Base-by-base conservation (phyloP, 23 tunicate species). In the Corella eumyota region DNA sequence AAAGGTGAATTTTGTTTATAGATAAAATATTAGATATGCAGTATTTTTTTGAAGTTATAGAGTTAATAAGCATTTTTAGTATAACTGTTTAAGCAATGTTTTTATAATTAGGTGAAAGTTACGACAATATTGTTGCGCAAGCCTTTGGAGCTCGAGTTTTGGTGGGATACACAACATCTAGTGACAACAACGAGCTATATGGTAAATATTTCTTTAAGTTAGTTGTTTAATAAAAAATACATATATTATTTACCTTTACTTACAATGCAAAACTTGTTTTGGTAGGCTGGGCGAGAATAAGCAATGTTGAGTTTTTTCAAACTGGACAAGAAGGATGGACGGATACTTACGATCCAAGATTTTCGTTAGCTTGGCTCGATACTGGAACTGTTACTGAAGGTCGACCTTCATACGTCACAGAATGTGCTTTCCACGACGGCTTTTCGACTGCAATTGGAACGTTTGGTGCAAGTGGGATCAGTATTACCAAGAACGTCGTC, bases 321-420 rank as follows among this genome's bases (percentile, higher is more conserved):
- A 74, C 78, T 49, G 98, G 98, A 33, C 98, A 91, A 31, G 90
- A 81, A 29, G 98, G 98, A n/a, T 91, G 65, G 57, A 72, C 98
- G 49, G 98, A 91, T 32, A 29, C 54, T 9, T 63, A 32, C 24
- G 98, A 91, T 45, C 98, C 98, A 1, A 35, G 98, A 30, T 91
- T 64, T 38, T 62, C 92, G 0, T 38, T 91, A n/a, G 85, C 71
- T 25, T 91, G 69, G 70, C 34, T 61, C 17, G 50, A 70, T 46
- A 76, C 94, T 47, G 94, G 94, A 25, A 25, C 68, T 34, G 62
- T 54, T 17, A 32, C 54, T 2, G 25, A 40, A 1, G 44, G 62
- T 24, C 44, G 61, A 15, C 94, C 94, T 26, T 76, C 94, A 0
- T 64, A 53, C 30, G 73, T 76, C 35, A 60, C 2, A 2, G 37